phyloP scores from a whole-genome alignment of 1,140 invertebrate genomes.

The Caenorhabditis remanei region DNA sequence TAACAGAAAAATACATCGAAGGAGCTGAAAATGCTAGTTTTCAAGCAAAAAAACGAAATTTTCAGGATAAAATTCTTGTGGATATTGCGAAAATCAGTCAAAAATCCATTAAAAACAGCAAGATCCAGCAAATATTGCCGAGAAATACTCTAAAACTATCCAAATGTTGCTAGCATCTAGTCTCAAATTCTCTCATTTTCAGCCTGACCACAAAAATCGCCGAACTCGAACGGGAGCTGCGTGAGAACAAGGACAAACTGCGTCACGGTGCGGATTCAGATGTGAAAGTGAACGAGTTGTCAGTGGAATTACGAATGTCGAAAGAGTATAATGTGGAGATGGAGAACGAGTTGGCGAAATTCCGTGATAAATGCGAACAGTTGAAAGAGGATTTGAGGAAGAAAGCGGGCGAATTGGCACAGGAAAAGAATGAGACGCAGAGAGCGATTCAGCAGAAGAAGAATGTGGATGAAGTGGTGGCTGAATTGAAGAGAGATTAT shows the following conservation, averaged over 20 bases:
- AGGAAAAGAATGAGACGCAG: constrained; percentile 52
- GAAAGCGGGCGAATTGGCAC: constrained; percentile 51
- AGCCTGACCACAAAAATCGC: constrained; percentile 20
- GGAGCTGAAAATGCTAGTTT: too few relatives aligned
- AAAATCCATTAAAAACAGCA: too few relatives aligned
- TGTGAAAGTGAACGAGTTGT: constrained; percentile 13
- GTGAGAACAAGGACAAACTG: constrained; percentile 41
- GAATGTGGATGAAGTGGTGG: constrained; percentile 2
- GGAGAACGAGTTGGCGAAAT: constrained; percentile 53
- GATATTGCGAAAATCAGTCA: too few relatives aligned
- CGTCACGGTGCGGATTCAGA: constrained; percentile 9
- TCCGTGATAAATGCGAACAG: constrained; percentile 42
- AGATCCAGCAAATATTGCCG: too few relatives aligned
- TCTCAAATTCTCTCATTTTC: background rate
- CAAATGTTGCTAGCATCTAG: too few relatives aligned
- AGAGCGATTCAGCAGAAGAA: constrained; percentile 41
- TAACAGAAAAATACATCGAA: too few relatives aligned
- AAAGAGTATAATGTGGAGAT: constrained; percentile 54
- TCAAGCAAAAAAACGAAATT: too few relatives aligned
- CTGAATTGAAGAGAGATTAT: constrained; percentile 49
- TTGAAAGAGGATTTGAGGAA: constrained; percentile 41
- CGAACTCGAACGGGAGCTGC: constrained; percentile 43
- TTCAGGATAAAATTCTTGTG: too few relatives aligned
- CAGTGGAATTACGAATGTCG: constrained; percentile 35
- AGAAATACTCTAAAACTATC: too few relatives aligned